Evolutionary conservation across 1,140 invertebrate genomes (phyloP), one percentile per base, ranked within the genome.

Genomic region (Sitodiplosis mosellana): DNA sequence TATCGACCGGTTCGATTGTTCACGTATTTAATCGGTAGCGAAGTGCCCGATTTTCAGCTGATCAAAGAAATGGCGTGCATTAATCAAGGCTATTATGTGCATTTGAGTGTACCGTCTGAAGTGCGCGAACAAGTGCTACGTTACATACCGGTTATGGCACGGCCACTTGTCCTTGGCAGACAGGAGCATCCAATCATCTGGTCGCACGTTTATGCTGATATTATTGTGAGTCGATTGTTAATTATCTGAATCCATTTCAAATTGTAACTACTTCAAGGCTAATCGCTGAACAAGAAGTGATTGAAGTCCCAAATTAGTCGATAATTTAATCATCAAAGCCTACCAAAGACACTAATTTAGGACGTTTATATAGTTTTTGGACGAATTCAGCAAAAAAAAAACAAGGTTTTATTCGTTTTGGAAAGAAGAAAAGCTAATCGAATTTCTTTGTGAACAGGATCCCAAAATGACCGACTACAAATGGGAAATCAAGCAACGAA

Each of bases 31-130:
- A 90, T 99, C 66, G 92, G 93, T 43, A 76, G 87, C 59, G 91
- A 97, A 69, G 78, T 81, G 18, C 73, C 77, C 7, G 82, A 86
- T 64, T 77, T 81, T 17, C 70, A 76, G 54, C 75, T 95, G 59
- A 84, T 96, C 52, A 83, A 87, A 59, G 94, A 87, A 86, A 98
- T 99, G 83, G 93, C 94, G 38, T 98, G 94, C 67, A 80, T 80
- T 2, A 97, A 98, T 69, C 62, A 74, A 75, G 91, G 92, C 4
- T 94, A 87, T 66, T 96, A 87, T 67, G 88, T 90, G 33, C 91
- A 96, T 61, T 78, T 98, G 34, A 87, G 87, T 46, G 88, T 87
- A 20, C 67, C 88, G 52, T 84, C 89, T 12, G 92, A 97, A 71
- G 89, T 96, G 11, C 75, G 89, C 37, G 92, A 96, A 66, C 82